Percentiles rank a stretch among this genome's conserved stretches.
Conservation (phyloP, 2,888 invertebrate genomes). For the Cephus pulcher region DNA sequence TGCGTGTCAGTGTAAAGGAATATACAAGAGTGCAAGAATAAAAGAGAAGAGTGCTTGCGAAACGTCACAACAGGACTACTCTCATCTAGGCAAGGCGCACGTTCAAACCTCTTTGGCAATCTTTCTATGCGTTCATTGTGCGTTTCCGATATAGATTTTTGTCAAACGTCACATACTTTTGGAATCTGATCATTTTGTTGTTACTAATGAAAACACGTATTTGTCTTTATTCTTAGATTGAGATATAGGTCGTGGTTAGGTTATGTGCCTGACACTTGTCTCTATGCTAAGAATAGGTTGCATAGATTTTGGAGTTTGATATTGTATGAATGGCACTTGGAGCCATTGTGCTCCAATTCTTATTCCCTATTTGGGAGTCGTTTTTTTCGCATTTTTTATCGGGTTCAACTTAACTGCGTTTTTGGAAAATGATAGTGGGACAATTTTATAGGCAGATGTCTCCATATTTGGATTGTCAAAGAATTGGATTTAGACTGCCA, state of each 20-base stretch:
- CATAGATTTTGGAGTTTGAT: not conserved
- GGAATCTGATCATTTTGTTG: not conserved
- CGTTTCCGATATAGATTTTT: not conserved
- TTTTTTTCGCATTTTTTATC: not conserved
- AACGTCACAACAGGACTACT: slow-evolving; percentile 47
- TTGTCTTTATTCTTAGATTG: not conserved
- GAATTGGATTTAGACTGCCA: not conserved
- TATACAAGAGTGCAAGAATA: slow-evolving; percentile 18
- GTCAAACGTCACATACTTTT: not conserved
- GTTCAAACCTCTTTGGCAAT: slow-evolving; percentile 8
- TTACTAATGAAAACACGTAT: not conserved
- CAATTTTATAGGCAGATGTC: not conserved
- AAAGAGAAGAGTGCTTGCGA: slow-evolving; percentile 44
- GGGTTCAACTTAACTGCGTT: not conserved
- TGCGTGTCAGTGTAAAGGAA: slow-evolving; percentile 21
- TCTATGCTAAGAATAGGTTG: slow-evolving; percentile 9
- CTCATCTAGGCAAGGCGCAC: slow-evolving; percentile 43
- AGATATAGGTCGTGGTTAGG: not conserved
- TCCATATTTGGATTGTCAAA: not conserved
- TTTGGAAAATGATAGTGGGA: not conserved
- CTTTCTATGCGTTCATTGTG: not conserved
- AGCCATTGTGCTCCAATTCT: not conserved
- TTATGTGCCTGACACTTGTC: slow-evolving; percentile 32
- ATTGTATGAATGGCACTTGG: not conserved
- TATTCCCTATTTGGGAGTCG: not conserved